A percentile compares a stretch with the other conserved stretches of the same genome.
Conservation (phyloP, 2,888 invertebrate genomes). For the Euplexia lucipara region DNA sequence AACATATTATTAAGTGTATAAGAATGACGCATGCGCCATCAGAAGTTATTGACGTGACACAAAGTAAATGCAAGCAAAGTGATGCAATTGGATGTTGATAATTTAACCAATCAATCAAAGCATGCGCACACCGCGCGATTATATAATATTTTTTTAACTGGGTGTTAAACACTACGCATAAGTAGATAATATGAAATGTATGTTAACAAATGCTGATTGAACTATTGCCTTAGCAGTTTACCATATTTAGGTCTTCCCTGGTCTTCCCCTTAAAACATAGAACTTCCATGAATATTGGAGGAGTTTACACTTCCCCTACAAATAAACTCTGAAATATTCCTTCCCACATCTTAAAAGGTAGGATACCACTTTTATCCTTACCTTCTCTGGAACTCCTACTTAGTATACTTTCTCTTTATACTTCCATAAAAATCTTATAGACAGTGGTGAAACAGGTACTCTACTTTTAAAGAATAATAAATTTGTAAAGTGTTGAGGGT, state of each 20-base stretch:
- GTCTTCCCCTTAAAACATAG: background rate
- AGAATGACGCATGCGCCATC: background rate
- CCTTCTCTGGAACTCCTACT: background rate
- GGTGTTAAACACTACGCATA: no score
- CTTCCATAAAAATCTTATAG: conserved; percentile 27
- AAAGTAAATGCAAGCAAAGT: background rate
- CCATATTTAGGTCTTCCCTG: background rate
- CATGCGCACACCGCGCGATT: no score
- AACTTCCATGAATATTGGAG: conserved; percentile 5
- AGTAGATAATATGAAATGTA: no score
- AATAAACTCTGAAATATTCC: background rate
- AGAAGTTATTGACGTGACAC: background rate
- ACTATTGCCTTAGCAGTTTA: background rate
- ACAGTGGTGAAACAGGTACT: conserved; percentile 28
- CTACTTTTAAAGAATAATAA: conserved; percentile 7
- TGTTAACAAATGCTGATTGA: no score
- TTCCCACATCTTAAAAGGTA: background rate
- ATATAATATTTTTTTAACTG: no score
- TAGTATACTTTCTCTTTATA: conserved; percentile 1
- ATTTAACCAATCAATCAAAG: no score
- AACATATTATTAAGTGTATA: conserved; percentile 5
- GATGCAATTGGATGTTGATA: no score
- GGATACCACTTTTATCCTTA: background rate
- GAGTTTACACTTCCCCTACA: background rate
- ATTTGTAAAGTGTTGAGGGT: conserved; percentile 19